A percentile compares a stretch with the other conserved stretches of the same genome.
Conservation (phyloP, 2,888 invertebrate genomes). For the Conops quadrifasciatus region DNA sequence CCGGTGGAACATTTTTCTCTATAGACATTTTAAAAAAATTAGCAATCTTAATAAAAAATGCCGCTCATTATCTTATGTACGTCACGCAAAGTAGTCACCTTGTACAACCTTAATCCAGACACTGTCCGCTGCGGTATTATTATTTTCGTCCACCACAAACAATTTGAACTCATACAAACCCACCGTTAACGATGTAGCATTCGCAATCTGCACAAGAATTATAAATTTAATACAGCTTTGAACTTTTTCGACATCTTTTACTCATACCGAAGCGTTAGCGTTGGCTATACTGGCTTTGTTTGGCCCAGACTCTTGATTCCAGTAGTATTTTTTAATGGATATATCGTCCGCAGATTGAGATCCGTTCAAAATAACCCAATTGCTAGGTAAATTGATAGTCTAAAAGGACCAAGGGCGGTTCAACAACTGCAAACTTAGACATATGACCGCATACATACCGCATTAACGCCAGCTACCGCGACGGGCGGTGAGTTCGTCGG, state of each 20-base stretch:
- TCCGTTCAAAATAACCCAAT: constrained; percentile 82
- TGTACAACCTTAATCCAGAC: constrained; percentile 83
- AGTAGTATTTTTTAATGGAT: constrained; percentile 81
- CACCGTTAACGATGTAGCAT: constrained; percentile 82
- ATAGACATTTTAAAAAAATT: constrained; percentile 41
- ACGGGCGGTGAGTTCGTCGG: constrained; percentile 85
- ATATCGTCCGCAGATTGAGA: constrained; percentile 84
- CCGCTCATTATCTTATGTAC: too few relatives aligned
- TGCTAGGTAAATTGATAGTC: constrained; percentile 85
- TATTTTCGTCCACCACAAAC: constrained; percentile 85
- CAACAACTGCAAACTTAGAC: background rate
- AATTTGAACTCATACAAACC: constrained; percentile 84
- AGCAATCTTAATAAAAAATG: background rate
- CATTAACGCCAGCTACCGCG: constrained; percentile 73
- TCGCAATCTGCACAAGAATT: constrained; percentile 67
- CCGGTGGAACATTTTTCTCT: constrained; percentile 90
- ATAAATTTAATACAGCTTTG: background rate
- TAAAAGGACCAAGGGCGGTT: constrained; percentile 54
- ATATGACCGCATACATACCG: constrained; percentile 49
- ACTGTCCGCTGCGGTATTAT: constrained; percentile 78
- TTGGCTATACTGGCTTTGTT: constrained; percentile 69
- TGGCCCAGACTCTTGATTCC: constrained; percentile 82
- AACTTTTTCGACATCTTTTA: too few relatives aligned
- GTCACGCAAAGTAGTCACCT: constrained; percentile 72
- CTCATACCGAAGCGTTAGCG: constrained; percentile 68